A percentile compares a stretch with the other conserved stretches of the same genome.
These are phyloP conservation scores for Calyptomena viridis DNA, from an alignment of 2,113 vertebrate genomes.

Conservation along the genomic window DNA sequence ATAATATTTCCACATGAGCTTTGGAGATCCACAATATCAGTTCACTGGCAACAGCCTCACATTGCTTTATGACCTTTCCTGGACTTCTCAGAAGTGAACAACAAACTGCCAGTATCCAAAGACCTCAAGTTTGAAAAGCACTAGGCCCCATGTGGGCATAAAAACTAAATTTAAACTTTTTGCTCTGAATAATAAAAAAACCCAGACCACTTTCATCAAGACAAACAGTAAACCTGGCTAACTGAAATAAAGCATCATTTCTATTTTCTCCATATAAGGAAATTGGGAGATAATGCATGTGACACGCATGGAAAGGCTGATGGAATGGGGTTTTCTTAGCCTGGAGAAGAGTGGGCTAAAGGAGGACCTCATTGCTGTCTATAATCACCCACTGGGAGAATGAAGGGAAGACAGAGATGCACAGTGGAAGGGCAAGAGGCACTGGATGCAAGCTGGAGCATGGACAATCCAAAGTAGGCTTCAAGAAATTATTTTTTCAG, in stretches of 20 bases:
- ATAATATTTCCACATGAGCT: background rate
- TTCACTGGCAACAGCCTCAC: background rate
- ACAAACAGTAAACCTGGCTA: background rate
- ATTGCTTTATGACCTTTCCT: background rate
- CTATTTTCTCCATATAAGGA: background rate
- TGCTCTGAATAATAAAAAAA: background rate
- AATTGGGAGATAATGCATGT: background rate
- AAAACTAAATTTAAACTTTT: background rate
- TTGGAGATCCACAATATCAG: background rate
- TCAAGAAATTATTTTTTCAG: background rate
- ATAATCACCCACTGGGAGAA: accelerated
- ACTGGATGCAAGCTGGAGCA: background rate
- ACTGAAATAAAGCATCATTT: background rate
- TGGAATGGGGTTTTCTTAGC: background rate
- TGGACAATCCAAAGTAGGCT: background rate
- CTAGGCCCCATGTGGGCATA: background rate
- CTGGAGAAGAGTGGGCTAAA: background rate
- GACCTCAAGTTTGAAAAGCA: background rate
- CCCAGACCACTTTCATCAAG: background rate
- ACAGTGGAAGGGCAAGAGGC: background rate
- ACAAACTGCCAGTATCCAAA: background rate
- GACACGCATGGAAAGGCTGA: background rate
- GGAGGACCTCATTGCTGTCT: background rate
- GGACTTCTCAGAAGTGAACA: background rate
- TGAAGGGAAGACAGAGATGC: background rate